A percentile compares a stretch with the other conserved stretches of the same genome.
These are phyloP conservation scores for Peromyscus leucopus DNA, from an alignment of 2,113 vertebrate species.

Conservation along the genomic window DNA sequence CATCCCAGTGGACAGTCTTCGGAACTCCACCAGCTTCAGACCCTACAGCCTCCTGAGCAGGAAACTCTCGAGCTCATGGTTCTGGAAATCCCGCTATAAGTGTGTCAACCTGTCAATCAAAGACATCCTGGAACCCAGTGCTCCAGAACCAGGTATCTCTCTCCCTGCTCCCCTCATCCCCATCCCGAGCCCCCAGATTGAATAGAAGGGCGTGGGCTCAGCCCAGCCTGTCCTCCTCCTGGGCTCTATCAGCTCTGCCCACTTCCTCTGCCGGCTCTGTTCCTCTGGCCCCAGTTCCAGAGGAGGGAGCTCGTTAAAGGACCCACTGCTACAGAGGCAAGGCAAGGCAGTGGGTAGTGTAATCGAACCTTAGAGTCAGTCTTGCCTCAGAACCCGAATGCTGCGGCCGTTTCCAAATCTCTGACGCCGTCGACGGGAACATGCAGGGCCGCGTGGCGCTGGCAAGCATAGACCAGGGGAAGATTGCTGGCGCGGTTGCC, in stretches of 20 bases:
- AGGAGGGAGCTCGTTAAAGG: not conserved
- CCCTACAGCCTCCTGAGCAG: constrained; percentile 72
- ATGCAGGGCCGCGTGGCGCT: constrained; percentile 32
- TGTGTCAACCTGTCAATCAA: constrained; percentile 65
- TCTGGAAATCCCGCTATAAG: constrained; percentile 38
- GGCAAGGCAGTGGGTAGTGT: fast-evolving
- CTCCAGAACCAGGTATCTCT: constrained; percentile 73
- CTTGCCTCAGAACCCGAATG: not conserved
- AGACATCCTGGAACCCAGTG: constrained; percentile 73
- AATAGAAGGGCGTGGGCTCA: fast-evolving
- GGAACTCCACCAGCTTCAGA: constrained; percentile 38
- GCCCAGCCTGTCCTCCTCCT: not conserved
- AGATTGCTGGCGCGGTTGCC: fast-evolving
- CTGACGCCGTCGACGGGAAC: constrained; percentile 11
- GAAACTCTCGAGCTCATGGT: not conserved
- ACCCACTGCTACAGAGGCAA: not conserved
- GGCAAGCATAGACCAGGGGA: not conserved
- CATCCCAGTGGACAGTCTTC: constrained; percentile 40
- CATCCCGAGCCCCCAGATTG: fast-evolving
- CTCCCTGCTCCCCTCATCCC: not conserved
- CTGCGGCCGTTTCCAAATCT: not conserved
- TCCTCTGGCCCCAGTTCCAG: not conserved
- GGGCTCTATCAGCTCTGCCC: not conserved
- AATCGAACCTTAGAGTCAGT: not conserved
- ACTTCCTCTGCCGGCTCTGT: not conserved